A percentile compares a stretch with the other conserved stretches of the same genome.
phyloP scores from a whole-genome alignment of 2,888 invertebrate genomes.

The Automeris io region DNA sequence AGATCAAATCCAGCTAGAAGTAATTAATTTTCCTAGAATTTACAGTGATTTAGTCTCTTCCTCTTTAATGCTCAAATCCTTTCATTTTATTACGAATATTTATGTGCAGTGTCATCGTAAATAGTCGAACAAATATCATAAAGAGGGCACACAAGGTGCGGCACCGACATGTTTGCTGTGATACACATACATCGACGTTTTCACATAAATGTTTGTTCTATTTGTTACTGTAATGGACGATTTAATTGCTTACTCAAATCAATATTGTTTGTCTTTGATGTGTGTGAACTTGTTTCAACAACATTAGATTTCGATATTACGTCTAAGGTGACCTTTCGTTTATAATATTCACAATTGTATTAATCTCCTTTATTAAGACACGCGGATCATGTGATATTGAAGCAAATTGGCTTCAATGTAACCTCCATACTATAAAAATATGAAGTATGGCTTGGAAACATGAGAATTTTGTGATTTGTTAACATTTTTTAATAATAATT shows the following conservation, averaged over 20 bases:
- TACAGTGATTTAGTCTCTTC: too few relatives aligned
- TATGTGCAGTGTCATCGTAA: constrained; percentile 5
- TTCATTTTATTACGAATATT: background rate
- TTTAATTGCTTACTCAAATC: constrained; percentile 54
- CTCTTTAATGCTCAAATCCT: too few relatives aligned
- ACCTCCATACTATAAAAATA: too few relatives aligned
- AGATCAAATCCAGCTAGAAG: too few relatives aligned
- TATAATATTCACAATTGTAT: constrained; percentile 14
- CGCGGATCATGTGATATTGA: too few relatives aligned
- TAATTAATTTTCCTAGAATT: too few relatives aligned
- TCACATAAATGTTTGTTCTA: constrained; percentile 48
- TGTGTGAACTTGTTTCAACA: constrained; percentile 10
- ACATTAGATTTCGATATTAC: constrained; percentile 7
- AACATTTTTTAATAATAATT: too few relatives aligned
- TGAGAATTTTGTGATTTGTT: too few relatives aligned
- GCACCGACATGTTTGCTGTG: constrained; percentile 51
- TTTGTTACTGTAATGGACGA: constrained; percentile 61
- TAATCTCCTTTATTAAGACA: too few relatives aligned
- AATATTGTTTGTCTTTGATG: constrained; percentile 32
- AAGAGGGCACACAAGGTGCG: constrained; percentile 48
- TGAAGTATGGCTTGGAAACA: too few relatives aligned
- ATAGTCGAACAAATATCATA: constrained; percentile 38
- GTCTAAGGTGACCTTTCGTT: background rate
- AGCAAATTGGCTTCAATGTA: too few relatives aligned
- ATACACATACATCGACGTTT: constrained; percentile 29